Percentiles rank a stretch among this genome's conserved stretches.
Evolutionary conservation across 2,888 invertebrate genomes (phyloP).

Genomic region (Frankliniella fusca): DNA sequence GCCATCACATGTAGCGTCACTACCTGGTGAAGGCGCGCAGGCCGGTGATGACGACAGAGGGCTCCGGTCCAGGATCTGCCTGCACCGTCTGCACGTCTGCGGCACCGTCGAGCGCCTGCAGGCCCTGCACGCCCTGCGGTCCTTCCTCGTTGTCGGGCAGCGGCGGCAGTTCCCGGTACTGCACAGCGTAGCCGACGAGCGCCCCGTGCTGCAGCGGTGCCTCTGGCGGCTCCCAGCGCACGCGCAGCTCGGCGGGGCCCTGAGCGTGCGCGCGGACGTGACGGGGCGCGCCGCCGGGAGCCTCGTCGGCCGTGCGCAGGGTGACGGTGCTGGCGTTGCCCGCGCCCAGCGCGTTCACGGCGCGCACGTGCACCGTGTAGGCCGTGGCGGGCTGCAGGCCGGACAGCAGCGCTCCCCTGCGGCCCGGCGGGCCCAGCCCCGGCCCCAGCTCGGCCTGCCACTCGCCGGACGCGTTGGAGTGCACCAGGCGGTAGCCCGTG

Average conservation of each 20-base stretch:
- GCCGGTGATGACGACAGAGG: not conserved
- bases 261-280: not conserved
- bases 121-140: not conserved
- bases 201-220: not conserved
- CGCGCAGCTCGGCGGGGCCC: constrained; percentile 19
- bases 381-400: constrained; percentile 19
- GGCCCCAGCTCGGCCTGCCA: constrained; percentile 15
- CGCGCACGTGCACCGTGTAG: constrained; percentile 4
- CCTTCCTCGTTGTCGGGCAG: not conserved
- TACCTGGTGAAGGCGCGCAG: not conserved
- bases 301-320: constrained; percentile 19
- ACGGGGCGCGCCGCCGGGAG: not conserved
- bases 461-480: constrained; percentile 14
- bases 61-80: not conserved
- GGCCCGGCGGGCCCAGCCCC: not conserved
- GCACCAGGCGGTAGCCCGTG: not conserved
- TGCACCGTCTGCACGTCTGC: not conserved
- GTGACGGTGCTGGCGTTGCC: constrained; percentile 2
- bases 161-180: constrained; percentile 11
- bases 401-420: not conserved
- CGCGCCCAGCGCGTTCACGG: constrained; percentile 2
- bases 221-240: not conserved
- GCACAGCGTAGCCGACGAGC: constrained; percentile 4
- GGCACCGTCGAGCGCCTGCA: not conserved
- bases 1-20: too few relatives aligned